These are phyloP conservation scores for Philypnodon macrostomus DNA, from an alignment of 2,797 vertebrate species.

Conservation along the genomic window DNA sequence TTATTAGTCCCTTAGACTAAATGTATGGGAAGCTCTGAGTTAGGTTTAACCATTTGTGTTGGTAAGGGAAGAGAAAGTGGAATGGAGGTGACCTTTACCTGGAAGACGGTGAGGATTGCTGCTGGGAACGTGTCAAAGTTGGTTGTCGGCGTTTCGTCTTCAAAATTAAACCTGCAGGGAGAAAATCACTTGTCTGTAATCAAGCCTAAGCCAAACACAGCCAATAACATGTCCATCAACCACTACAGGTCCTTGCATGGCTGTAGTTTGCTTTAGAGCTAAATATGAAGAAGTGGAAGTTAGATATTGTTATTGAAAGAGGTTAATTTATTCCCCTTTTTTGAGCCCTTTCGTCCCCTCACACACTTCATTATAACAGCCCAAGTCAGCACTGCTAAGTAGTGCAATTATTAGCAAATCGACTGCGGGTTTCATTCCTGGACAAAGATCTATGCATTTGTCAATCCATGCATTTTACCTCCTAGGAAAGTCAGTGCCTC, in stretches of 20 bases:
- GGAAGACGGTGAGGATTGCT: conserved; percentile 95
- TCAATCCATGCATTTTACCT: too few species aligned
- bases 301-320: too few species aligned
- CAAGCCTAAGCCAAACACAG: conserved; percentile 1
- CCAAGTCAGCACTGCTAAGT: too few species aligned
- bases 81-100: conserved; percentile 74
- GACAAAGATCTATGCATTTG: too few species aligned
- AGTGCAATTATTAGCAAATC: too few species aligned
- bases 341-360: too few species aligned
- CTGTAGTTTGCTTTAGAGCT: background rate
- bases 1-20: too few species aligned
- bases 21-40: too few species aligned
- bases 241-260: background rate
- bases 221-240: conserved; percentile 3
- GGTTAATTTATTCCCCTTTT: too few species aligned
- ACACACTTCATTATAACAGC: too few species aligned
- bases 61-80: background rate
- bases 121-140: conserved; percentile 97
- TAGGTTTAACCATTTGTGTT: background rate
- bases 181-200: conserved; percentile 23
- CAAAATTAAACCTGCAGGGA: conserved; percentile 90
- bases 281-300: background rate
- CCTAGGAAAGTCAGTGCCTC: too few species aligned
- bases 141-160: conserved; percentile 92
- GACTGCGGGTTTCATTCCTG: too few species aligned